Percentiles rank a stretch among this genome's conserved stretches.
Conservation (phyloP, 2,113 vertebrate genomes). For the Chelonoidis abingdonii region DNA sequence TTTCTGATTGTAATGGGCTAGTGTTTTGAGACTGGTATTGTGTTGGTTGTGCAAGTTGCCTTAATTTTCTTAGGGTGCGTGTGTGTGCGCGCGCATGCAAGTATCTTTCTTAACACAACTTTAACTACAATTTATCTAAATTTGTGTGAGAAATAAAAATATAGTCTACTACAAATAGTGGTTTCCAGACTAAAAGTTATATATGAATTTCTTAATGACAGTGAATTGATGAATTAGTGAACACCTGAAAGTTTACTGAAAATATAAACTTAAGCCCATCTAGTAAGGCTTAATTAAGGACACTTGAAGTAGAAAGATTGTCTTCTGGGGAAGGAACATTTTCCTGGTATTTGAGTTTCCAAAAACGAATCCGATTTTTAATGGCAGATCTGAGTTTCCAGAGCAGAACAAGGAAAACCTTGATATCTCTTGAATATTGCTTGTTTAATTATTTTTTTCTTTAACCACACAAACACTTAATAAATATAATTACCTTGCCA, state of each 20-base stretch:
- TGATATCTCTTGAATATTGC: not conserved
- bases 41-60: not conserved
- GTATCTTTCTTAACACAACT: not conserved
- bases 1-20: not conserved
- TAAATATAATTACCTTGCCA: not conserved
- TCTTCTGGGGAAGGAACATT: not conserved
- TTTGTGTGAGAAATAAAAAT: not conserved
- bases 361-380: not conserved
- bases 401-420: not conserved
- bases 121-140: not conserved
- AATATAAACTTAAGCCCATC: not conserved
- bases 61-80: not conserved
- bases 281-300: not conserved
- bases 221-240: not conserved
- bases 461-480: not conserved
- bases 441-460: not conserved
- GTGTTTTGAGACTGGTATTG: not conserved
- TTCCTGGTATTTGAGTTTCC: not conserved
- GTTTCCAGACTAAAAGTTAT: not conserved
- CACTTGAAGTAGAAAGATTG: not conserved
- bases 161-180: not conserved
- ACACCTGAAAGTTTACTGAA: not conserved
- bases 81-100: not conserved
- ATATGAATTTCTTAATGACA: not conserved
- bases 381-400: not conserved